phyloP scores from a whole-genome alignment of 2,113 vertebrate species.

The Pelodiscus sinensis region DNA sequence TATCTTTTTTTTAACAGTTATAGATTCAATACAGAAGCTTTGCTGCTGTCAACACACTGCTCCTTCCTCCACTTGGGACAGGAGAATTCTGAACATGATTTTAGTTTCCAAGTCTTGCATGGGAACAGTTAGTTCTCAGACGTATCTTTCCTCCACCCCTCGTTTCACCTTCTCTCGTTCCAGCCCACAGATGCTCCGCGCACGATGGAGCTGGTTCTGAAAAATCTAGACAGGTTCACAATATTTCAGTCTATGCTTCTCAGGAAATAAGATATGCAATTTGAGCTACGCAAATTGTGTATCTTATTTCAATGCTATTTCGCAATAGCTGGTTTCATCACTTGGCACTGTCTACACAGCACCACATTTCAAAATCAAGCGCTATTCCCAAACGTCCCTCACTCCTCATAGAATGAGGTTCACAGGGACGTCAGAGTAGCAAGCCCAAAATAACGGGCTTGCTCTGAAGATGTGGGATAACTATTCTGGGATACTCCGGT shows the following conservation, averaged over 20 bases:
- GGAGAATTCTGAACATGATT: neutral
- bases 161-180: neutral
- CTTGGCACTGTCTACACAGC: no score
- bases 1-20: neutral
- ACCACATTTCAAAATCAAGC: no score
- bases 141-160: neutral
- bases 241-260: constrained; percentile 21
- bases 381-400: no score
- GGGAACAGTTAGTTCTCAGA: neutral
- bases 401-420: no score
- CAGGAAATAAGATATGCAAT: neutral
- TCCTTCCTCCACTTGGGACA: neutral
- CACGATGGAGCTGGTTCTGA: neutral
- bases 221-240: neutral
- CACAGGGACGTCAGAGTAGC: no score
- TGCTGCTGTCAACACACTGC: neutral
- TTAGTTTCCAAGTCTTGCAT: neutral
- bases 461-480: no score
- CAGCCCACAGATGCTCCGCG: neutral
- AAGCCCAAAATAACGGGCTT: no score
- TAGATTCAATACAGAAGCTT: neutral
- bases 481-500: no score
- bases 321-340: no score
- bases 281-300: no score
- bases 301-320: no score